Percentiles rank a stretch among this genome's conserved stretches.
Conservation (phyloP, 2,113 vertebrate genomes). For the Tricholaema leucomelas region DNA sequence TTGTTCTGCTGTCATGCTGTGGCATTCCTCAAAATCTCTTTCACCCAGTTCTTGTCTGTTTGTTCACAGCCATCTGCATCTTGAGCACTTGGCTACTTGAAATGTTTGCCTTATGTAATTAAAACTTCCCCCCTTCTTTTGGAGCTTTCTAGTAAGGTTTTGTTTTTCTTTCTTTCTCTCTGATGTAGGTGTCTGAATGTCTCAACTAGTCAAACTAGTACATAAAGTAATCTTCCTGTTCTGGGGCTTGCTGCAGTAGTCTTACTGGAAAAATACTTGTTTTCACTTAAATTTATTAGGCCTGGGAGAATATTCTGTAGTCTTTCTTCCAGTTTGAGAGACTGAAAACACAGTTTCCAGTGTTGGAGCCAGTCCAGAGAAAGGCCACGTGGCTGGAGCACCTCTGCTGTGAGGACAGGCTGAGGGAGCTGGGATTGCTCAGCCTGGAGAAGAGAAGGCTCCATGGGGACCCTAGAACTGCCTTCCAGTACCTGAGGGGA, state of each 20-base stretch:
- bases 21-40: neutral
- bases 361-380: too few species aligned
- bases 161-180: neutral
- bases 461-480: too few species aligned
- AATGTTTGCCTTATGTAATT: neutral
- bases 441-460: too few species aligned
- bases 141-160: neutral
- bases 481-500: too few species aligned
- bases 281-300: neutral
- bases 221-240: neutral
- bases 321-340: neutral
- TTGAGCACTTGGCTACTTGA: neutral
- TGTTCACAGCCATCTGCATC: slow-evolving; percentile 1
- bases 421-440: too few species aligned
- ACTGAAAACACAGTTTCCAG: neutral
- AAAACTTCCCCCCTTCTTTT: neutral
- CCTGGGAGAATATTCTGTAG: neutral
- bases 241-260: neutral
- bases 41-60: neutral
- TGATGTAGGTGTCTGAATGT: slow-evolving; percentile 21
- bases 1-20: neutral
- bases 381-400: too few species aligned
- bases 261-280: neutral
- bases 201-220: neutral
- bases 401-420: too few species aligned